Evolutionary conservation across 37 sponge, comb jelly and placozoan species (phyloP).

Genomic region (Ephydatia muelleri): DNA sequence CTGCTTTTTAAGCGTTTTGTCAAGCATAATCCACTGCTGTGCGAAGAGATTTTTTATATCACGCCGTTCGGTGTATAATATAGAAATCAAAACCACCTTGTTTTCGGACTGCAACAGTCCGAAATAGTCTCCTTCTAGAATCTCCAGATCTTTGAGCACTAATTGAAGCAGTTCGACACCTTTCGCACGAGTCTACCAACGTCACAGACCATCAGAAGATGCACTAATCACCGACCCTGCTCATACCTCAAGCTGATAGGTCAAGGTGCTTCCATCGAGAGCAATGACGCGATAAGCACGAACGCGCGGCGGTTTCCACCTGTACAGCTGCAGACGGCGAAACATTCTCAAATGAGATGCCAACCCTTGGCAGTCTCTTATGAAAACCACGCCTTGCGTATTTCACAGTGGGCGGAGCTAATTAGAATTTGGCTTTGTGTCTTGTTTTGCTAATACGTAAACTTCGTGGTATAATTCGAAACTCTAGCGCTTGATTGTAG

Average conservation of each 20-base stretch:
- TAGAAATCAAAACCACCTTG: constrained; percentile 7
- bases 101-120: constrained; percentile 32
- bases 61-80: background rate
- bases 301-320: background rate
- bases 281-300: constrained; percentile 38
- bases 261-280: constrained; percentile 39
- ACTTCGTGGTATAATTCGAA: too few species aligned
- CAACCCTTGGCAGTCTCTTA: background rate
- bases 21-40: constrained; percentile 58
- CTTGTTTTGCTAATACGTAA: background rate
- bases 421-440: background rate
- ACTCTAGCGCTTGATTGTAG: too few species aligned
- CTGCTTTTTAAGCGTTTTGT: constrained; percentile 66
- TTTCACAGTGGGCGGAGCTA: background rate
- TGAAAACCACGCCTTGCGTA: background rate
- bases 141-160: background rate
- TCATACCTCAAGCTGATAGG: constrained; percentile 43
- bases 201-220: background rate
- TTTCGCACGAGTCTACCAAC: constrained; percentile 13
- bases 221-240: background rate
- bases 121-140: constrained; percentile 34
- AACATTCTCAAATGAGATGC: background rate
- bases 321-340: constrained; percentile 12
- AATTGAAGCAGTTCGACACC: constrained; percentile 44
- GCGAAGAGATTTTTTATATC: too few species aligned